A percentile compares a stretch with the other conserved stretches of the same genome.
These are phyloP conservation scores for Thunnus thynnus DNA, from an alignment of 2,113 vertebrate genomes.

Conservation along the genomic window DNA sequence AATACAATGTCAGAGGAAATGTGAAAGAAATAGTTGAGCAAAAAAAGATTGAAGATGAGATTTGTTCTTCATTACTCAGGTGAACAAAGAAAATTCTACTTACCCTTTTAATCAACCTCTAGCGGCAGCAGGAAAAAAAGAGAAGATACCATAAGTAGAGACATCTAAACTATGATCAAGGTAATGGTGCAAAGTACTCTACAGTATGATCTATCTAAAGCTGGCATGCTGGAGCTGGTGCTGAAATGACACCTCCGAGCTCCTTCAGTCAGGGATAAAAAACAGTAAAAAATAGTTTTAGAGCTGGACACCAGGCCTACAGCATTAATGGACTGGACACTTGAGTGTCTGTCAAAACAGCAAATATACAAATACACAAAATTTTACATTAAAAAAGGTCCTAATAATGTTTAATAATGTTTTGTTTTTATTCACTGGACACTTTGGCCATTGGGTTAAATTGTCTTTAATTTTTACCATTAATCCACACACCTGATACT, in stretches of 20 bases:
- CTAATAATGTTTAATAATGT: no score
- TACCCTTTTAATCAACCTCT: slow-evolving; percentile 95
- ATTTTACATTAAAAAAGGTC: background rate
- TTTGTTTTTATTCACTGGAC: no score
- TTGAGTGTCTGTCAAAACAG: background rate
- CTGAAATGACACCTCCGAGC: slow-evolving; percentile 34
- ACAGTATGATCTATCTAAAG: background rate
- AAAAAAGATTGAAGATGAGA: background rate
- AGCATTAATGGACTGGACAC: no score
- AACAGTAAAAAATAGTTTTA: background rate
- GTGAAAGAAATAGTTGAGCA: slow-evolving; percentile 34
- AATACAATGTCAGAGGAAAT: slow-evolving; percentile 77
- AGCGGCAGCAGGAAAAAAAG: slow-evolving; percentile 84
- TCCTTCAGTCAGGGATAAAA: background rate
- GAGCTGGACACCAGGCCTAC: background rate
- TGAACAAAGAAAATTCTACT: slow-evolving; percentile 68
- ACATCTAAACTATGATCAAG: background rate
- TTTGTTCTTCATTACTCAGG: slow-evolving; percentile 12
- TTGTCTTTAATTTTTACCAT: no score
- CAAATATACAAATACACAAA: background rate
- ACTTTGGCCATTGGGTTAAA: background rate
- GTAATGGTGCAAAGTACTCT: background rate
- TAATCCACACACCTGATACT: no score
- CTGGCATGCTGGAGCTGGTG: slow-evolving; percentile 24
- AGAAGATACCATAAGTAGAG: slow-evolving; percentile 40